These are phyloP conservation scores for Rosalia funebris DNA, from an alignment of 2,888 invertebrate species.

Conservation along the genomic window DNA sequence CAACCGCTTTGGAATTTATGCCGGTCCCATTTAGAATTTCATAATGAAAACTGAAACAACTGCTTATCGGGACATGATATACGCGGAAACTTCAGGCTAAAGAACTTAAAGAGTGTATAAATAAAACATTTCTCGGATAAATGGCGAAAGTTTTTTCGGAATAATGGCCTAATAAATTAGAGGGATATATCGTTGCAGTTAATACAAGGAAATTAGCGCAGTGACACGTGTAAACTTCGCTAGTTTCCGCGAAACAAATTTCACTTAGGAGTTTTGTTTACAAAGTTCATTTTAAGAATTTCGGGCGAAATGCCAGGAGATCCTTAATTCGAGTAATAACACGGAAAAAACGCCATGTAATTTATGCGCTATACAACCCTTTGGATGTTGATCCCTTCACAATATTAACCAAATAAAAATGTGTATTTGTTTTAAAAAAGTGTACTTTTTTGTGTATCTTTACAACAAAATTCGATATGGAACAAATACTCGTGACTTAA, in stretches of 20 bases:
- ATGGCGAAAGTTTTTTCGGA: constrained; percentile 19
- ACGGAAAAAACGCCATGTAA: too few relatives aligned
- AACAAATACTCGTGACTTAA: too few relatives aligned
- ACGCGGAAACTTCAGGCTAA: background rate
- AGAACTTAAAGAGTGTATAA: constrained; percentile 14
- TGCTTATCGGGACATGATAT: constrained; percentile 2
- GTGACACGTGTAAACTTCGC: constrained; percentile 46
- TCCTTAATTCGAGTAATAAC: constrained; percentile 39
- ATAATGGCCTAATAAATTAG: constrained; percentile 31
- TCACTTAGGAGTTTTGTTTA: constrained; percentile 47
- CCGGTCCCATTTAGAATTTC: background rate
- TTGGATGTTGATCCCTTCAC: too few relatives aligned
- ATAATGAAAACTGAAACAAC: background rate
- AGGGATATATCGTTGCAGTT: constrained; percentile 31
- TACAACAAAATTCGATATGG: too few relatives aligned
- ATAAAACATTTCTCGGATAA: constrained; percentile 17
- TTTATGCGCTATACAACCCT: too few relatives aligned
- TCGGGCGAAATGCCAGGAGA: constrained; percentile 38
- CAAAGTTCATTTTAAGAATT: constrained; percentile 38
- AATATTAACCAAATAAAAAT: too few relatives aligned
- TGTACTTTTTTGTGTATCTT: too few relatives aligned
- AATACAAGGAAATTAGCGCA: constrained; percentile 41
- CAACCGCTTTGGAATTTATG: background rate
- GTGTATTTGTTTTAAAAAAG: too few relatives aligned
- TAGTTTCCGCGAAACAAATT: constrained; percentile 48